phyloP scores from a whole-genome alignment of 2,888 invertebrate genomes.

The Crematogaster levior region DNA sequence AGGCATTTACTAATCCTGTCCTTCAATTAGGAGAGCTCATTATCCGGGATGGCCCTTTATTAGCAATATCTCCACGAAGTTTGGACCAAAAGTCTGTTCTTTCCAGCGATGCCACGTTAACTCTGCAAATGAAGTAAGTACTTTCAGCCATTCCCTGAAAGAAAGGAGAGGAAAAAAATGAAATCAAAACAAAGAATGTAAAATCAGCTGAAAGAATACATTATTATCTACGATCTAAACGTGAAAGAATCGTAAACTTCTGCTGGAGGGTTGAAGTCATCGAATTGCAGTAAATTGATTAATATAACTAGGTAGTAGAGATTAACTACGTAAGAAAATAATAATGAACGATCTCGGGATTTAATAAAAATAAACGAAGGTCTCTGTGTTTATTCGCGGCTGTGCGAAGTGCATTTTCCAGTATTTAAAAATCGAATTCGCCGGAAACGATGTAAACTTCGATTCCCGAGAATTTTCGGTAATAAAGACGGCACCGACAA shows the following conservation, averaged over 20 bases:
- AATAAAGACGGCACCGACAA: not conserved
- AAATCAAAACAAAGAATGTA: not conserved
- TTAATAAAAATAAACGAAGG: not conserved
- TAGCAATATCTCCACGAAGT: not conserved
- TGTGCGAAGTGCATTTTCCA: not conserved
- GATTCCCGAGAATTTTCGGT: not conserved
- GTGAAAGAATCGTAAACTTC: not conserved
- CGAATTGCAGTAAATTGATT: not conserved
- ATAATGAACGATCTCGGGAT: not conserved
- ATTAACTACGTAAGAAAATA: not conserved
- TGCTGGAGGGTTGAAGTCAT: not conserved
- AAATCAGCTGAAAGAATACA: not conserved
- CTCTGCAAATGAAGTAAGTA: not conserved
- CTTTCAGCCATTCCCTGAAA: not conserved
- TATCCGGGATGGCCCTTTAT: not conserved
- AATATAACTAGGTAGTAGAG: not conserved
- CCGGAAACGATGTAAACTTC: not conserved
- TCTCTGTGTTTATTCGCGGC: not conserved
- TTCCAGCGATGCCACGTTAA: not conserved
- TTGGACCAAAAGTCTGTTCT: not conserved
- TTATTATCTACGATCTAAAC: not conserved
- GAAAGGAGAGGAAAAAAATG: not conserved
- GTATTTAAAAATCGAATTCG: not conserved
- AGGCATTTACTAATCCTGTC: not conserved
- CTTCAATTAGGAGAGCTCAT: not conserved